Evolutionary conservation across 2,888 invertebrate species (phyloP).

Genomic region (Eristalis pertinax): DNA sequence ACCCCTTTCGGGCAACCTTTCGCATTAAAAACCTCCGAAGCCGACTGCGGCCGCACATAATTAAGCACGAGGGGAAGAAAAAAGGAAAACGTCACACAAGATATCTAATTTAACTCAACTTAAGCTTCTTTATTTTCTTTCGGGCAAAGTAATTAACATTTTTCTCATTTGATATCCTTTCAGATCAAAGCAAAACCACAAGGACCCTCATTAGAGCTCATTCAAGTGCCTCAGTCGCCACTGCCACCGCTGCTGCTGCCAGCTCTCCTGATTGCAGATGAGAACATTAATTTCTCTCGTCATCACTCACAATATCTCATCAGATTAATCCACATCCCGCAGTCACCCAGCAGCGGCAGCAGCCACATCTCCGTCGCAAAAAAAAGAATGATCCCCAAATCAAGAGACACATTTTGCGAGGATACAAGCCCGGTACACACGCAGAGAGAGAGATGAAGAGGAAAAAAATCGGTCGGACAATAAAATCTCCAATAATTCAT

Average conservation of each 20-base stretch:
- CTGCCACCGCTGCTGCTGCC: neutral
- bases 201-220: neutral
- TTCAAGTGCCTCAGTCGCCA: neutral
- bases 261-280: constrained; percentile 9
- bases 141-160: constrained; percentile 31
- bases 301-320: constrained; percentile 34
- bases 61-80: too few species aligned
- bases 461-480: constrained; percentile 29
- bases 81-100: neutral
- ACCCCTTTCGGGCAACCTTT: too few species aligned
- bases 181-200: constrained; percentile 21
- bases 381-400: neutral
- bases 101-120: neutral
- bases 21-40: too few species aligned
- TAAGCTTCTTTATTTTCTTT: constrained; percentile 3
- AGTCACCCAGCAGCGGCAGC: neutral
- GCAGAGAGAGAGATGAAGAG: neutral
- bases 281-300: constrained; percentile 44
- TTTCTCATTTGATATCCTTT: constrained; percentile 16
- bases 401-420: neutral
- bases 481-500: constrained; percentile 71
- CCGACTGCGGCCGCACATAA: too few species aligned
- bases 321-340: constrained; percentile 24
- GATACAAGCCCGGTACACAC: neutral
- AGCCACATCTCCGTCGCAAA: neutral